These are phyloP conservation scores for Tetraodon nigroviridis DNA, from an alignment of 2,113 vertebrate genomes.

Conservation along the genomic window DNA sequence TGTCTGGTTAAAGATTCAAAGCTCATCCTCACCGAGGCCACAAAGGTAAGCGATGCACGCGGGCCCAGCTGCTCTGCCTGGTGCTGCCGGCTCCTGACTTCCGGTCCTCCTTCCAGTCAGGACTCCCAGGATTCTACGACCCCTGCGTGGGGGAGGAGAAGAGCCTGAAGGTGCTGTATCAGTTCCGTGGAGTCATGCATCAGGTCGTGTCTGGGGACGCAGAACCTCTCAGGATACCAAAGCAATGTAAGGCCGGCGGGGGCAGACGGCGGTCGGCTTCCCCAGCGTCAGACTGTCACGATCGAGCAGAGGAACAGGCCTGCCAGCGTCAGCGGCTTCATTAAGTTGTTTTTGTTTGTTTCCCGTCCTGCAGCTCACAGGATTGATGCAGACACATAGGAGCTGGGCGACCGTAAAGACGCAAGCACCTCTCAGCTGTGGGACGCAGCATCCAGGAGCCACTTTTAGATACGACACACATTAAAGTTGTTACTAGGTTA, in stretches of 20 bases:
- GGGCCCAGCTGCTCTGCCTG: background rate
- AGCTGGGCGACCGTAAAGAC: conserved; percentile 52
- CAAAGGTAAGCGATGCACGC: conserved; percentile 77
- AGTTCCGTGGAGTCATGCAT: conserved; percentile 96
- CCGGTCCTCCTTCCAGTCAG: conserved; percentile 73
- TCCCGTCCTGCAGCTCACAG: conserved; percentile 84
- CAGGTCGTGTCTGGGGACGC: conserved; percentile 90
- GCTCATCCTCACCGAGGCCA: conserved; percentile 94
- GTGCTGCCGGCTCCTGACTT: conserved; percentile 10
- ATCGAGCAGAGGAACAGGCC: background rate
- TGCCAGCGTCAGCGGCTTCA: background rate
- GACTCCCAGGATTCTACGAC: conserved; percentile 97
- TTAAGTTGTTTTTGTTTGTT: conserved; percentile 21
- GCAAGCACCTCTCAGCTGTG: conserved; percentile 41
- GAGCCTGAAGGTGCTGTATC: conserved; percentile 95
- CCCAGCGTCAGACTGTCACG: too few relatives aligned
- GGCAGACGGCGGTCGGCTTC: too few relatives aligned
- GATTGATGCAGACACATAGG: conserved; percentile 91
- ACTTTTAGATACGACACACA: conserved; percentile 63
- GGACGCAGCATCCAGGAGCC: conserved; percentile 49
- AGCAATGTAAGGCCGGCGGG: conserved; percentile 86
- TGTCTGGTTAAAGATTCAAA: conserved; percentile 98
- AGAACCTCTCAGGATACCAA: conserved; percentile 97
- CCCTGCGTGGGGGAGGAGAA: conserved; percentile 97
- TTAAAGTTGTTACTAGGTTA: conserved; percentile 39